These are phyloP conservation scores for Tetramorium alpestre DNA, from an alignment of 1,140 invertebrate species.

Conservation along the genomic window DNA sequence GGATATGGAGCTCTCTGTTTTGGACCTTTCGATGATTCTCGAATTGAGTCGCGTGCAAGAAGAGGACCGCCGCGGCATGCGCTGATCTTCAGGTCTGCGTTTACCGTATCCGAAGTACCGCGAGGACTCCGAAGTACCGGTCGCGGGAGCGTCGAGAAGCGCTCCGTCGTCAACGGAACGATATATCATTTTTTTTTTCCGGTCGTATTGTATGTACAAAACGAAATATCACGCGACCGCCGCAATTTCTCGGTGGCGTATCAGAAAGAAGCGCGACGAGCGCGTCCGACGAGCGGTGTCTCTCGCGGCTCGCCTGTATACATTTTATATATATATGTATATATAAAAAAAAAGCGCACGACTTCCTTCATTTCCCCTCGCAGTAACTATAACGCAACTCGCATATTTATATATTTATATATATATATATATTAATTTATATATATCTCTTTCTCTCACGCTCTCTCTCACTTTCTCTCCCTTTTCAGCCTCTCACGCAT, in stretches of 20 bases:
- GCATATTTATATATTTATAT: conserved; percentile 73
- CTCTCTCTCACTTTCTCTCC: conserved; percentile 21
- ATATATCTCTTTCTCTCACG: conserved; percentile 69
- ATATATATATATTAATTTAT: conserved; percentile 77
- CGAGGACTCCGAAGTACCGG: not conserved
- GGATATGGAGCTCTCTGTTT: not conserved
- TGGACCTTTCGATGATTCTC: not conserved
- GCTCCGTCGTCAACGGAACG: conserved; percentile 31
- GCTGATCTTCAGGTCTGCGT: not conserved
- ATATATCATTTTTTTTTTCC: conserved; percentile 29
- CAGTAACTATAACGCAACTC: conserved; percentile 67
- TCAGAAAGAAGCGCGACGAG: conserved; percentile 55
- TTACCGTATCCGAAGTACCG: not conserved
- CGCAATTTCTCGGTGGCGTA: conserved; percentile 16
- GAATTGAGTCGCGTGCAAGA: no score
- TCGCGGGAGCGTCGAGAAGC: conserved; percentile 1
- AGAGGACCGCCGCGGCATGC: no score
- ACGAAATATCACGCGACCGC: conserved; percentile 45
- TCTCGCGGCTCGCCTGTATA: conserved; percentile 12
- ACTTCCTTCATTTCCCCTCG: conserved; percentile 57
- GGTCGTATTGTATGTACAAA: conserved; percentile 54
- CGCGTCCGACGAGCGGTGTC: conserved; percentile 16
- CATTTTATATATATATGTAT: conserved; percentile 17
- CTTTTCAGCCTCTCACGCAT: conserved; percentile 43
- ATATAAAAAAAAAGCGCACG: conserved; percentile 61